Base-by-base conservation (phyloP, 2,797 vertebrate genomes). In the Acrossocheilus fasciatus region DNA sequence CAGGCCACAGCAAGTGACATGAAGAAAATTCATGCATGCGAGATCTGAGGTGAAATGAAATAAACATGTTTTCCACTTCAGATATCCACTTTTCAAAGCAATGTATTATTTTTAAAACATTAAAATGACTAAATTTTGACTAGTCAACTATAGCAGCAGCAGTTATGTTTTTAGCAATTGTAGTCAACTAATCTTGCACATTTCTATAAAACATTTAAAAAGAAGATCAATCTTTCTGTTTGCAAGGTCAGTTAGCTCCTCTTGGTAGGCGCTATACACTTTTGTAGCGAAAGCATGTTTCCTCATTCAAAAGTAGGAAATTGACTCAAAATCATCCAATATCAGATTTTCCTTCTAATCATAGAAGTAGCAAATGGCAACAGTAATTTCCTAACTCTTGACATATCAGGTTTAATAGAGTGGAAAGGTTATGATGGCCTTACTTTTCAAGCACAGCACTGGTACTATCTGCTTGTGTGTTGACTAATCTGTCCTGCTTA, bases 401-500 rank as follows among this genome's bases (percentile, higher is more conserved):
- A 79, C 26, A 43, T 79, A 39, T 73, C 76, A 62, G 26, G 18
- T 47, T 30, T 70, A 86, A 59, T 45, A 62, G 39, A 62, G 26
- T 39, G 64, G 57, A 64, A 79, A 79, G 54, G 57, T 41, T 52
- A 76, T 70, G 43, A 59, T 62, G 12, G 69, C 10, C 47, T 66
- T 57, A 50, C 62, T 23, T 12, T 50, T 82, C 36, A 68, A 75
- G 23, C 18, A 36, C 73, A 69, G 68, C 39, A n/a, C 26, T 80
- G 12, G 87, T 36, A 6, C 34, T 79, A 36, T 74, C 41, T 50
- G 30, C 23, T 26, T 7, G 45, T 34, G 41, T 68, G 57, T 64
- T 83, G 81, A 88, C 76, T 83, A 82, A 86, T 80, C 43, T 62
- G 54, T 52, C 39, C 54, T 66, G 59, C 6, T 88, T 83, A 86